Percentiles rank a stretch among this genome's conserved stretches.
Conservation (phyloP, 2,797 vertebrate species). For the Aplochiton taeniatus region DNA sequence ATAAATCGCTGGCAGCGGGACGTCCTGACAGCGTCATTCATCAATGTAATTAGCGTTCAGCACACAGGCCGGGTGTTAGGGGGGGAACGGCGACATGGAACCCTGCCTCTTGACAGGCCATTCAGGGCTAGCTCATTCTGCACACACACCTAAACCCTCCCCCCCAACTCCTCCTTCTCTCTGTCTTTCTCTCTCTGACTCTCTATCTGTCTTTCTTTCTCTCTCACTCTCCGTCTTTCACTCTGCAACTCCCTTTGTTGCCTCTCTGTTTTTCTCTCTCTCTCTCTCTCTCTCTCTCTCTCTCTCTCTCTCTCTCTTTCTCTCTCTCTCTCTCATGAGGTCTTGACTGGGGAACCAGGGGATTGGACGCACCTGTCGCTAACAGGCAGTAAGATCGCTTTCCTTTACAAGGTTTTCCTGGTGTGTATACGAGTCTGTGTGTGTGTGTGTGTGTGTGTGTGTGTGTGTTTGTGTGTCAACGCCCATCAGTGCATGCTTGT, state of each 20-base stretch:
- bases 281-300: conserved; percentile 5
- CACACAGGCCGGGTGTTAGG: conserved; percentile 66
- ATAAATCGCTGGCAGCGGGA: conserved; percentile 67
- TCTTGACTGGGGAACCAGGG: conserved; percentile 11
- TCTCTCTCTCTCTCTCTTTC: neutral
- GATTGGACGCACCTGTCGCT: conserved; percentile 35
- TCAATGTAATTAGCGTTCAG: conserved; percentile 79
- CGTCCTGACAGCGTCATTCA: conserved; percentile 65
- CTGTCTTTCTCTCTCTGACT: conserved; percentile 28
- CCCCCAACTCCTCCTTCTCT: neutral
- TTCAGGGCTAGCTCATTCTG: conserved; percentile 37
- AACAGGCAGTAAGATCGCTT: conserved; percentile 27
- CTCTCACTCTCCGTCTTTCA: conserved; percentile 18
- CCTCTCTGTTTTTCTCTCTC: neutral
- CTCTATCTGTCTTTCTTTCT: conserved; percentile 6
- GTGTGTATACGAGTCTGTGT: conserved; percentile 9
- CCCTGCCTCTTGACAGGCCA: conserved; percentile 66
- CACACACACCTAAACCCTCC: neutral
- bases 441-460: conserved; percentile 10
- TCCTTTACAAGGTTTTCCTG: conserved; percentile 28
- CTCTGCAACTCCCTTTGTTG: neutral
- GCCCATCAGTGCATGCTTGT: no score
- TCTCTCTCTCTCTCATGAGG: neutral
- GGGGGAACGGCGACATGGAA: conserved; percentile 57
- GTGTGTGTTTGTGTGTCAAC: neutral